Base-by-base conservation (phyloP, 2,797 vertebrate genomes). In the Podarcis lilfordi region DNA sequence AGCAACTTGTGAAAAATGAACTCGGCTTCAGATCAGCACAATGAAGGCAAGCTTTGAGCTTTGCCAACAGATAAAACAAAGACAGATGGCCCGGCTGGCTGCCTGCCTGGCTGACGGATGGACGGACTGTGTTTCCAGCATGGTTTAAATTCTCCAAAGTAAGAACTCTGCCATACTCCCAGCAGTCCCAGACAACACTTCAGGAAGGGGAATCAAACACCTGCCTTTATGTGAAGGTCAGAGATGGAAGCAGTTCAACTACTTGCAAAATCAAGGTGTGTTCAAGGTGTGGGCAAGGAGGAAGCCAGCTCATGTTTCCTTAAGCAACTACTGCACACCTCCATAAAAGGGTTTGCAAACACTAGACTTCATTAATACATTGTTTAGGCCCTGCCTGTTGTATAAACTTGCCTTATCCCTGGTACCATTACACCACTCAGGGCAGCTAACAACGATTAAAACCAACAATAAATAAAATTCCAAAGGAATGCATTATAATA, bases 1-100 rank as follows among this genome's bases (percentile, higher is more conserved):
- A 88, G 45, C n/a, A 77, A 68, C 32, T 59, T 78, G 43, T 55
- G 69, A 71, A 88, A 55, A 59, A 88, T 84, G 35, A 71, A 68
- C 21, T 79, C 32, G 69, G 19, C 10, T 77, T 69, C 64, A 82
- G n/a, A 55, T 88, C 43, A n/a, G 15, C 80, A 87, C 19, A 17
- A 71, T 71, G n/a, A 32, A 79, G 40, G 40, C 5, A 71, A 84
- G 50, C 45, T 78, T 78, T 83, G 81, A 79, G 66, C 10, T 79
- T 69, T 79, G 32, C 61, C 40, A 50, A 32, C 37, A 68, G 61
- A 78, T 78, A 84, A 84, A 87, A 66, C 55, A 66, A 61, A 82
- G 80, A 76, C 61, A 75, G 86, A 82, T 87, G 55, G 86, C 8
- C 61, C 64, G n/a, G n/a, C 21, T 55, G 37, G 40, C 25, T 29